A percentile compares a stretch with the other conserved stretches of the same genome.
Conservation (phyloP, 2,113 vertebrate species). For the Nymphicus hollandicus region DNA sequence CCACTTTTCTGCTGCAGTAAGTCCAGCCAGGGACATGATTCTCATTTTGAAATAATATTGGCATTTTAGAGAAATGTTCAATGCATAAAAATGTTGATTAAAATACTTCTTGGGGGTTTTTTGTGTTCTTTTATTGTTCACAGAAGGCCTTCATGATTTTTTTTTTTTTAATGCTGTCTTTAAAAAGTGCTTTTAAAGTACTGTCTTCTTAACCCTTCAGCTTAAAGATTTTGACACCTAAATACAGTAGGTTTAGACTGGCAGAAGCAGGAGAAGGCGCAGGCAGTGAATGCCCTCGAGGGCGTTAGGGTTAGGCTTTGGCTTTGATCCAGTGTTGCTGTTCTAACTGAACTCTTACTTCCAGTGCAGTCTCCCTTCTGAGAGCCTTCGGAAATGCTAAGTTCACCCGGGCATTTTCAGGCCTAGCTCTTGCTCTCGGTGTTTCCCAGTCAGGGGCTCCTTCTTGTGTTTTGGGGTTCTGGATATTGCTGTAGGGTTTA, state of each 20-base stretch:
- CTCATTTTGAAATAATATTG: neutral
- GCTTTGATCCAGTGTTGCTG: neutral
- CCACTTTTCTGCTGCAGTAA: neutral
- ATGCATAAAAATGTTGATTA: neutral
- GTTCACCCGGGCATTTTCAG: rapidly evolving
- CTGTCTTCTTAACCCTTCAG: neutral
- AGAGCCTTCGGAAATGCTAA: neutral
- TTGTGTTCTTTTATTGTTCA: neutral
- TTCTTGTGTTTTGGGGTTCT: neutral
- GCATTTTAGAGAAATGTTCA: neutral
- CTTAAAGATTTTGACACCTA: neutral
- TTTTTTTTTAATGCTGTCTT: neutral
- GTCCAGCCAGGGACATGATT: neutral
- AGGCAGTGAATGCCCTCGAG: neutral
- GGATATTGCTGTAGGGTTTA: neutral
- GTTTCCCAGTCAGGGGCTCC: neutral
- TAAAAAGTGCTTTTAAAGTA: neutral
- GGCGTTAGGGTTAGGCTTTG: neutral
- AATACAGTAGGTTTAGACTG: neutral
- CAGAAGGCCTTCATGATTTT: neutral
- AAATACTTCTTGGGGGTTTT: neutral
- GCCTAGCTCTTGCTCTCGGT: neutral
- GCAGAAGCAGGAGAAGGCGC: neutral
- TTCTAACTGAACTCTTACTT: neutral
- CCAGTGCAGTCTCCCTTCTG: neutral